phyloP scores from a whole-genome alignment of 1,140 invertebrate species.

The Drosophila ercepeae region DNA sequence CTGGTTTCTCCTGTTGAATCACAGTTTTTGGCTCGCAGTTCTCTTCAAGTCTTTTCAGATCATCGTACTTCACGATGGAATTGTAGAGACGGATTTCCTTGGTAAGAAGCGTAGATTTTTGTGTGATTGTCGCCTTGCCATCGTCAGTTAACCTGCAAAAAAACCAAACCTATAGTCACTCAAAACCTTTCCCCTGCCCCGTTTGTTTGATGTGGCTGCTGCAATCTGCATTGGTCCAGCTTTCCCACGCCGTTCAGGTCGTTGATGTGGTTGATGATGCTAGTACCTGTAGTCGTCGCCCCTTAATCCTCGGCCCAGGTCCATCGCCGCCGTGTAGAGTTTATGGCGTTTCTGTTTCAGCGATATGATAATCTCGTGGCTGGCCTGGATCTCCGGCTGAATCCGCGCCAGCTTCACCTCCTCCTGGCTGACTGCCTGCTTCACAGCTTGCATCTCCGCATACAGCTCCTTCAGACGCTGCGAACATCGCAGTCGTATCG shows the following conservation, averaged over 20 bases:
- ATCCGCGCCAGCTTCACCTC: slow-evolving; percentile 64
- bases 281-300: slow-evolving; percentile 79
- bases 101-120: slow-evolving; percentile 45
- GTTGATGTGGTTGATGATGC: slow-evolving; percentile 41
- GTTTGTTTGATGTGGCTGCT: slow-evolving; percentile 17
- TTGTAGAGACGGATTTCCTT: slow-evolving; percentile 65
- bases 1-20: neutral
- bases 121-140: slow-evolving; percentile 41
- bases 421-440: slow-evolving; percentile 54
- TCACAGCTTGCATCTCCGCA: slow-evolving; percentile 64
- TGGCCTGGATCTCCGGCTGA: slow-evolving; percentile 71
- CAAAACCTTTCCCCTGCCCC: slow-evolving; percentile 5
- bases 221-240: slow-evolving; percentile 30
- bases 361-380: slow-evolving; percentile 71
- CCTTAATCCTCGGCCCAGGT: slow-evolving; percentile 65
- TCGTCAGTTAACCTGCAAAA: slow-evolving; percentile 65
- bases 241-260: slow-evolving; percentile 47
- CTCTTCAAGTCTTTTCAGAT: slow-evolving; percentile 24
- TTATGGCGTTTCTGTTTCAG: slow-evolving; percentile 72
- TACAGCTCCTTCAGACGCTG: slow-evolving; percentile 61
- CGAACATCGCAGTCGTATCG: slow-evolving; percentile 53
- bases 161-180: slow-evolving; percentile 20
- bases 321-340: slow-evolving; percentile 60
- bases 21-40: slow-evolving; percentile 4
- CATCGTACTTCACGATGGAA: slow-evolving; percentile 57